Conservation (phyloP, 2,888 invertebrate species). For the Leuctra nigra region DNA sequence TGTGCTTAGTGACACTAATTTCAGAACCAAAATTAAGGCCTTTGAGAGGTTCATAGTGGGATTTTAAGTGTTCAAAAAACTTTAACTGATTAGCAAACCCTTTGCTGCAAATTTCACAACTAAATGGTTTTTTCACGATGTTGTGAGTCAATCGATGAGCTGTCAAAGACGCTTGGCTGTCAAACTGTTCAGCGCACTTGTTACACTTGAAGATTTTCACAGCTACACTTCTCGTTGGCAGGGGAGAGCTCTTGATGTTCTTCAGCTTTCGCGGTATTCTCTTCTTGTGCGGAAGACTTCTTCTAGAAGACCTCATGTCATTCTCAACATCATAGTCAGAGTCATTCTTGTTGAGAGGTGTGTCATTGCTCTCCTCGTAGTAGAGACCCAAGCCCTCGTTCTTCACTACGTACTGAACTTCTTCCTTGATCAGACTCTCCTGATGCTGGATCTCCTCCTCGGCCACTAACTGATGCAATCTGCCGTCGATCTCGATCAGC, state of each 20-base stretch:
- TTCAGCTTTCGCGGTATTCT: conserved; percentile 72
- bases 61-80: conserved; percentile 80
- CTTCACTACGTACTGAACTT: conserved; percentile 36
- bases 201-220: conserved; percentile 40
- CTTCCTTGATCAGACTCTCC: conserved; percentile 10
- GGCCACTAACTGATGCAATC: not conserved
- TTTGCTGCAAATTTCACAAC: conserved; percentile 74
- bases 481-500: not conserved
- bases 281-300: conserved; percentile 80
- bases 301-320: conserved; percentile 38
- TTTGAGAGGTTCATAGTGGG: conserved; percentile 62
- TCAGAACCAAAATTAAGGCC: conserved; percentile 4
- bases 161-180: conserved; percentile 37
- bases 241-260: conserved; percentile 35
- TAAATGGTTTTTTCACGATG: conserved; percentile 41
- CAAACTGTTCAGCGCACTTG: conserved; percentile 44
- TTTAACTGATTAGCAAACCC: conserved; percentile 68
- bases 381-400: conserved; percentile 36
- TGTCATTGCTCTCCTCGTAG: conserved; percentile 30
- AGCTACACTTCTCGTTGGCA: conserved; percentile 33
- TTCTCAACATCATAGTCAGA: conserved; percentile 44
- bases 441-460: not conserved
- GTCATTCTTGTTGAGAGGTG: conserved; percentile 37
- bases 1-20: not conserved
- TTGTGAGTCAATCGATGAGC: conserved; percentile 33